A percentile compares a stretch with the other conserved stretches of the same genome.
phyloP scores from a whole-genome alignment of 2,113 vertebrate genomes.

The Nothoprocta pentlandii region DNA sequence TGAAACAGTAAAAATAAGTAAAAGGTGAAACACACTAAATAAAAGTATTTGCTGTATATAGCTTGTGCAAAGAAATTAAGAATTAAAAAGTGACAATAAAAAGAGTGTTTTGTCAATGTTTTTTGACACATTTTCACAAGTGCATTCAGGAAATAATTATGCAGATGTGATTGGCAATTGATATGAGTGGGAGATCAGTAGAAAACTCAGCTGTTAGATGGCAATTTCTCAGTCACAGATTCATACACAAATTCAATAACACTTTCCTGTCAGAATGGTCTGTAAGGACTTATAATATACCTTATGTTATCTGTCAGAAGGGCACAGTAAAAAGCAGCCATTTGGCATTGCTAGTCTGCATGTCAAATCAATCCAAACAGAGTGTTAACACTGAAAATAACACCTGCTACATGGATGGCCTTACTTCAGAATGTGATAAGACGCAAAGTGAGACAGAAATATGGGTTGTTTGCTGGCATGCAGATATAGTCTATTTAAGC shows the following conservation, averaged over 20 bases:
- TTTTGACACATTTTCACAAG: slow-evolving; percentile 4
- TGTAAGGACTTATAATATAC: not conserved
- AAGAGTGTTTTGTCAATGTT: not conserved
- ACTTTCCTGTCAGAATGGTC: not conserved
- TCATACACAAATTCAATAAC: not conserved
- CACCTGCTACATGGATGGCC: slow-evolving; percentile 27
- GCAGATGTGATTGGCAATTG: not conserved
- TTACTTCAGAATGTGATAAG: not conserved
- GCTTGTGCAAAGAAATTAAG: not conserved
- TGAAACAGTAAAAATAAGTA: not conserved
- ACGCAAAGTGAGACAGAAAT: slow-evolving; percentile 21
- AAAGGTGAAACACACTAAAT: not conserved
- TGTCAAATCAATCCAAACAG: not conserved
- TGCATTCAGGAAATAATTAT: not conserved
- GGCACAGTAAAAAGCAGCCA: not conserved
- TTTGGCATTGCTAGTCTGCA: not conserved
- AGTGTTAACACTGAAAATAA: slow-evolving; percentile 22
- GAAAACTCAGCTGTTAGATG: slow-evolving; percentile 18
- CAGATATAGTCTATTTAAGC: not conserved
- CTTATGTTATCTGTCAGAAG: not conserved
- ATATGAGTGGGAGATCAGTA: not conserved
- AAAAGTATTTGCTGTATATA: not conserved
- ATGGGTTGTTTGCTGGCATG: slow-evolving; percentile 10
- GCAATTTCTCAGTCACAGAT: slow-evolving; percentile 18
- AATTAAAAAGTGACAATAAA: not conserved